Base-by-base conservation (phyloP, 1,140 invertebrate species). In the Muscidifurax raptorellus region DNA sequence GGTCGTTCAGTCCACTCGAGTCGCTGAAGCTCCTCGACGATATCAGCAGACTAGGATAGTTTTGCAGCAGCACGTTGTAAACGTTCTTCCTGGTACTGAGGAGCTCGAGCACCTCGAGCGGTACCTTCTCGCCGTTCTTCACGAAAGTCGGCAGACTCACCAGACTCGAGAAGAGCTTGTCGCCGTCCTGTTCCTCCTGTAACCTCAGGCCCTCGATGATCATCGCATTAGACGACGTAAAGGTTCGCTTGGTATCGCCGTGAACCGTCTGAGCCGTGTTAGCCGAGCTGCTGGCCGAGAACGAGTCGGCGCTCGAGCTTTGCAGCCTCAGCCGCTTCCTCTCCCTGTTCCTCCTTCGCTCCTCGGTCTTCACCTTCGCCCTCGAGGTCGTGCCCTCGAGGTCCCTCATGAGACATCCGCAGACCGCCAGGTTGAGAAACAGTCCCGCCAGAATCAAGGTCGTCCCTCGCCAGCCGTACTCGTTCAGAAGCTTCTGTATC, bases 361-460 rank as follows among this genome's bases (percentile, higher is more conserved):
- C 95, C 87, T 94, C 94, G 0, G 94, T 94, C 86, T 94, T 95
- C 15, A 94, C 94, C 90, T 95, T 96, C 0, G 94, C 94, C 25
- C 90, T 89, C 10, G 87, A 90, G 0, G 95, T 94, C 0, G 96
- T 96, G 96, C 96, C 96, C 6, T 96, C 95, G 25, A 97, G 92
- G 88, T 98, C 97, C 78, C 96, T 92, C 95, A 98, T 98, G 6
- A 98, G 91, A 47, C 96, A 94, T 0, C 97, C 98, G 91, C 97
- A 99, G 0, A 98, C 96, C 32, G 96, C 96, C 88, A 98, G 95
- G 91, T 98, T 98, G 3, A 98, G 93, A 88, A 98, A 97, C 10
- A 97, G 91, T 12, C 97, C 97, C 0, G 97, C 95, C 7, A 98
- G 91, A 71, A 98, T 96, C 1, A 98, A 91, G 0, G 97, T 96